phyloP scores from a whole-genome alignment of 2,797 vertebrate genomes.

The Leuciscus waleckii region DNA sequence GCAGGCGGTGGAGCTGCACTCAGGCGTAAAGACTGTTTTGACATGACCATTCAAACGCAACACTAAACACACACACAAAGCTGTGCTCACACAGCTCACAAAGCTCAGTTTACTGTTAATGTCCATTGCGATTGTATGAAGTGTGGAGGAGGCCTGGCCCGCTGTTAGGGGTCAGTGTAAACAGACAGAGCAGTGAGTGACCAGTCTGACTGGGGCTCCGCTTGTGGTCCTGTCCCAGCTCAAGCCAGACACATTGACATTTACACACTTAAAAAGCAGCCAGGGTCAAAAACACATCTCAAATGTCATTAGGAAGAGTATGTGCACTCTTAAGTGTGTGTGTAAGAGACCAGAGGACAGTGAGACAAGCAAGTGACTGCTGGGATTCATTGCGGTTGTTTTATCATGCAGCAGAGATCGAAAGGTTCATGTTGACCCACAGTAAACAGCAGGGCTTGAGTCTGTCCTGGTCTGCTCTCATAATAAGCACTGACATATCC shows the following conservation, averaged over 20 bases:
- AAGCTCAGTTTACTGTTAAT: conserved; percentile 44
- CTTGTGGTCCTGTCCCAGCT: conserved; percentile 16
- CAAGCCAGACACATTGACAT: conserved; percentile 44
- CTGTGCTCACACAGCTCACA: conserved; percentile 37
- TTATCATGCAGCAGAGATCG: conserved; percentile 15
- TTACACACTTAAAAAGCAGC: conserved; percentile 33
- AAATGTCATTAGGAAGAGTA: conserved; percentile 44
- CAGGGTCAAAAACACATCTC: conserved; percentile 38
- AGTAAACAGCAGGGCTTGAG: neutral
- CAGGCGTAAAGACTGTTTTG: conserved; percentile 53
- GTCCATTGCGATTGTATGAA: conserved; percentile 40
- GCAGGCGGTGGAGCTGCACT: conserved; percentile 24
- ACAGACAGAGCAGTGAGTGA: conserved; percentile 5
- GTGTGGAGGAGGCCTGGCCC: neutral
- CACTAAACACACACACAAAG: conserved; percentile 54
- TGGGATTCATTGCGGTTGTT: neutral
- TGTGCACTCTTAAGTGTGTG: neutral
- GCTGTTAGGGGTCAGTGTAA: conserved; percentile 29
- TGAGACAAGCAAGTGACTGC: neutral
- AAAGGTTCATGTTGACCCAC: neutral
- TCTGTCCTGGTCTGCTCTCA: neutral
- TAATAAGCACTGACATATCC: neutral
- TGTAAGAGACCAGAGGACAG: neutral
- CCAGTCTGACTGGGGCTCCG: neutral
- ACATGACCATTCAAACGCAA: conserved; percentile 52